A percentile compares a stretch with the other conserved stretches of the same genome.
Conservation (phyloP, 2,113 vertebrate species). For the Melanotaenia duboulayi region DNA sequence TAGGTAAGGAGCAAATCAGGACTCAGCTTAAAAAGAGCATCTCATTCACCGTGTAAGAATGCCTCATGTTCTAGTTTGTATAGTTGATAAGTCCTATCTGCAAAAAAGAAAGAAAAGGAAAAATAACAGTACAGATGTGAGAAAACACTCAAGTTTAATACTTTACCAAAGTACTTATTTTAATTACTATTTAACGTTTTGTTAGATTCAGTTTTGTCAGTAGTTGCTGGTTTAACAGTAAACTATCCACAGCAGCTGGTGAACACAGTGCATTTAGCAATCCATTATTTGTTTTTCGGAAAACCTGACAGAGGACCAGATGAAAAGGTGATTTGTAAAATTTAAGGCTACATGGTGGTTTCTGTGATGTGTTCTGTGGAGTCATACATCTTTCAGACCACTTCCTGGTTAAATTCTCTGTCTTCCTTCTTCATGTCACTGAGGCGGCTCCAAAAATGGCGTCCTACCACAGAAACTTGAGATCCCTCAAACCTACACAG, state of each 20-base stretch:
- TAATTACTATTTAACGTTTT: too few species aligned
- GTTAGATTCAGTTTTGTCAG: background rate
- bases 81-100: background rate
- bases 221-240: background rate
- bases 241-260: background rate
- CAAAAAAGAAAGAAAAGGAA: background rate
- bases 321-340: conserved; percentile 64
- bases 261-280: conserved; percentile 26
- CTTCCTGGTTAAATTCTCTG: too few species aligned
- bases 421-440: too few species aligned
- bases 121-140: background rate
- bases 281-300: conserved; percentile 66
- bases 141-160: background rate
- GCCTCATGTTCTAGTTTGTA: background rate
- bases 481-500: too few species aligned
- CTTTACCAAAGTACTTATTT: too few species aligned
- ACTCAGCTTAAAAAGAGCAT: background rate
- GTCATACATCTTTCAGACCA: too few species aligned
- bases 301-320: conserved; percentile 57
- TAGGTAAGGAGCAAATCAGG: too few species aligned
- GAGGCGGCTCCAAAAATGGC: too few species aligned
- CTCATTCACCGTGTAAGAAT: background rate
- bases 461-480: too few species aligned
- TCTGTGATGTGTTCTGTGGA: conserved; percentile 29
- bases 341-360: conserved; percentile 53